Conservation (phyloP, 2,888 invertebrate genomes). For the Acleris cristana region DNA sequence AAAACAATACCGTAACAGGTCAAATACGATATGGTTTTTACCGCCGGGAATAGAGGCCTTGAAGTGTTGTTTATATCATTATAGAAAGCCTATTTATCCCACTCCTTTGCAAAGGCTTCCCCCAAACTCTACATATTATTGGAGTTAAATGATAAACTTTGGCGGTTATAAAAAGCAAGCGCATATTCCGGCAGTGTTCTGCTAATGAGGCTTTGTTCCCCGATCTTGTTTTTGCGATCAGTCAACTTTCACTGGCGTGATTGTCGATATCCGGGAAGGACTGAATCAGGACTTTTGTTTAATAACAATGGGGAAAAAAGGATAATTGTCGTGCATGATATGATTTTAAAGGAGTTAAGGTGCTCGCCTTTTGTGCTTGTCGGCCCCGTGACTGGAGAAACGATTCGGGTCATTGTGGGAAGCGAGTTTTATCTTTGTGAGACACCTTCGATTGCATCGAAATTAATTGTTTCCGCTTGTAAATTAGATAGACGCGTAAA, state of each 20-base stretch:
- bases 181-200: slow-evolving; percentile 40
- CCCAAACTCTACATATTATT: neutral
- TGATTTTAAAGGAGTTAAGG: slow-evolving; percentile 55
- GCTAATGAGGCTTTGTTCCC: slow-evolving; percentile 53
- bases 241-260: slow-evolving; percentile 69
- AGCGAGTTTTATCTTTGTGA: slow-evolving; percentile 7
- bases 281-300: slow-evolving; percentile 60
- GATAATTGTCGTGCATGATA: slow-evolving; percentile 70
- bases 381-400: slow-evolving; percentile 13
- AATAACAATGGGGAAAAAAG: slow-evolving; percentile 73
- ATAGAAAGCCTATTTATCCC: neutral
- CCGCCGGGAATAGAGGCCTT: too few species aligned
- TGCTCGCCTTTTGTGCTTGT: slow-evolving; percentile 42
- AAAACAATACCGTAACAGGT: too few species aligned
- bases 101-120: too few species aligned
- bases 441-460: slow-evolving; percentile 6
- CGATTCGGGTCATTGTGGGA: slow-evolving; percentile 28
- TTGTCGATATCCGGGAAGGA: slow-evolving; percentile 81
- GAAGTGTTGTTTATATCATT: too few species aligned
- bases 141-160: neutral
- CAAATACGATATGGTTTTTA: too few species aligned
- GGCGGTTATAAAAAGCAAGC: neutral
- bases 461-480: slow-evolving; percentile 32
- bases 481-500: slow-evolving; percentile 13
- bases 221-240: slow-evolving; percentile 56